These are phyloP conservation scores for Dicranocentrus wangi DNA, from an alignment of 2,888 invertebrate genomes.

Conservation along the genomic window DNA sequence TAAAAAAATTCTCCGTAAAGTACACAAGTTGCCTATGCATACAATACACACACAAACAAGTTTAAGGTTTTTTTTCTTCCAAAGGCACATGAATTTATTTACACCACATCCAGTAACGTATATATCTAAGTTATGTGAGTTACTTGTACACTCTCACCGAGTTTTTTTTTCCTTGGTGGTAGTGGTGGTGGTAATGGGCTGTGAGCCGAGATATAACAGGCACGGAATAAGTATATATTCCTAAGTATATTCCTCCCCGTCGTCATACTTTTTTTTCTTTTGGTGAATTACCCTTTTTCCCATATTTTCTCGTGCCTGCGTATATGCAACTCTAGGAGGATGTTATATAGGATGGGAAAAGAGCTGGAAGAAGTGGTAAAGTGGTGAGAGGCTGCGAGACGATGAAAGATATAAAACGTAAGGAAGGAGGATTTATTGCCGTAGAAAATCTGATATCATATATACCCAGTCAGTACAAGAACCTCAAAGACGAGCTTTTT, in stretches of 20 bases:
- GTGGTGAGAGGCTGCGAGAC: constrained; percentile 64
- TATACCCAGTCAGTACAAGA: constrained; percentile 18
- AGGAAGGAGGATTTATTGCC: constrained; percentile 68
- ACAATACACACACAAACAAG: neutral
- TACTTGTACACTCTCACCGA: constrained; percentile 20
- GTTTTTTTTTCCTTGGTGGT: constrained; percentile 20
- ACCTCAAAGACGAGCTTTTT: neutral
- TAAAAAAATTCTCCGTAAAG: neutral
- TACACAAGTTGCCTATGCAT: constrained; percentile 5
- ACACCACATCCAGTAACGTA: constrained; percentile 57
- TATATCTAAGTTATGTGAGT: constrained; percentile 31
- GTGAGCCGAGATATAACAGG: constrained; percentile 47
- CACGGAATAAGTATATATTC: constrained; percentile 3
- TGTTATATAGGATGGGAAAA: constrained; percentile 25
- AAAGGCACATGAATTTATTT: constrained; percentile 51
- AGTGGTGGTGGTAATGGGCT: constrained; percentile 49
- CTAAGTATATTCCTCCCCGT: neutral
- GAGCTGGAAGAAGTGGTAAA: constrained; percentile 58
- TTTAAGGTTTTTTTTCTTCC: neutral
- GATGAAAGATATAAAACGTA: constrained; percentile 69
- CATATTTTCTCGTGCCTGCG: constrained; percentile 11
- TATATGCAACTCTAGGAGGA: neutral
- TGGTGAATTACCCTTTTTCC: constrained; percentile 59
- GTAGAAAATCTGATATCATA: constrained; percentile 67
- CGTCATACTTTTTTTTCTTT: no score